Base-by-base conservation (phyloP, 2,113 vertebrate species). In the Trochalopteron elliotii region DNA sequence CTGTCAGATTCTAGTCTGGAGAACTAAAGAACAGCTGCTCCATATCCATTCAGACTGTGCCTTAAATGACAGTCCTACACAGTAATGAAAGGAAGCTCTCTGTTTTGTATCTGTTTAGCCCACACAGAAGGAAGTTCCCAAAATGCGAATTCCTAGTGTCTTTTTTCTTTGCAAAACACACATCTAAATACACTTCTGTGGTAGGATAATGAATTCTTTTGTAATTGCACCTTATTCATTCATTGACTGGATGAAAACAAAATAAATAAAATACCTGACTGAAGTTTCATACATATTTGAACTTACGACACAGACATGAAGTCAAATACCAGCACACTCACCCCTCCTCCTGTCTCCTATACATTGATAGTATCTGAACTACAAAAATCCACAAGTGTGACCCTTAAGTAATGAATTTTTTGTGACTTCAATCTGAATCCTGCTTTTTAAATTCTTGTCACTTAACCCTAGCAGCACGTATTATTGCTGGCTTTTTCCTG, bases 101-200 rank as follows among this genome's bases (percentile, higher is more conserved):
- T 87, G 74, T 15, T 95, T 91, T 91, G 35, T 72, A 83, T 89
- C 59, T 94, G 64, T 77, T 93, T 72, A 90, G 55, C 83, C 86
- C 79, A 80, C 94, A 79, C 67, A 93, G 63, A 83, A 89, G 18
- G 57, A 94, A 95, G 24, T 19, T 90, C 67, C 93, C 59, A 61
- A 90, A 87, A 55, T 71, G n/a, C 75, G 69, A 71, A 81, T 84
- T 89, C 20, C 35, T 35, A 69, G 8, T n/a, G 11, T 68, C 16
- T 87, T 86, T 52, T 89, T 72, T 33, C 27, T 83, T 77, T 84
- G 23, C 39, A 86, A 69, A 91, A 87, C 8, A 59, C 63, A 31
- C 22, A 61, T 31, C 28, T 57, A 56, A 83, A 81, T 39, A 47
- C 33, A 80, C 42, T 64, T 91, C n/a, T 42, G 12, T 83, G 33